Evolutionary conservation across 2,888 invertebrate species (phyloP).

Genomic region (Drosophila kanekoi): DNA sequence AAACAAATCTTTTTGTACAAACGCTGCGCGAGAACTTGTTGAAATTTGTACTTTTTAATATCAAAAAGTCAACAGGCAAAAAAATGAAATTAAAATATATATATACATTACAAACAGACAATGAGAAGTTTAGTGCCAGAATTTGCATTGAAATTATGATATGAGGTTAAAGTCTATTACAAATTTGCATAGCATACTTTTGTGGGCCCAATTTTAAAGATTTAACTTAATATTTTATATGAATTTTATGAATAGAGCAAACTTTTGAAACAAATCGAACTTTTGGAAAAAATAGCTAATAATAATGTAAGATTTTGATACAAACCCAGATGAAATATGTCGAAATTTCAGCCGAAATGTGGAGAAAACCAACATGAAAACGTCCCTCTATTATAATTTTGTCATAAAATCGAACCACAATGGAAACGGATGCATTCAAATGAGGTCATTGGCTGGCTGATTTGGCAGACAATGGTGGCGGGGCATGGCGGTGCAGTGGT

Average conservation of each 20-base stretch:
- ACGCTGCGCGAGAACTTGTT: slow-evolving; percentile 24
- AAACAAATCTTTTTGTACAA: slow-evolving; percentile 62
- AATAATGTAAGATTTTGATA: too few species aligned
- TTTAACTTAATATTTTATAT: not conserved
- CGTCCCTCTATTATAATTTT: slow-evolving; percentile 46
- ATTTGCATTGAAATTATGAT: slow-evolving; percentile 21
- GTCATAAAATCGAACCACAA: slow-evolving; percentile 61
- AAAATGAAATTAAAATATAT: slow-evolving; percentile 15
- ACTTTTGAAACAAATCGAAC: too few species aligned
- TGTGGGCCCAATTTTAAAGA: not conserved
- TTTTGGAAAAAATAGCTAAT: too few species aligned
- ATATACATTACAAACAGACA: slow-evolving; percentile 45
- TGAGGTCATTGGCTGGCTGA: slow-evolving; percentile 62
- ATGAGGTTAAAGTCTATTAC: slow-evolving; percentile 8
- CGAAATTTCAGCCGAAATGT: slow-evolving; percentile 26
- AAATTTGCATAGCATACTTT: not conserved
- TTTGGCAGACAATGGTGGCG: slow-evolving; percentile 44
- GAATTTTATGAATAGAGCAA: too few species aligned
- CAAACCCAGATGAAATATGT: not conserved
- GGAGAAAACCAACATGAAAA: slow-evolving; percentile 37
- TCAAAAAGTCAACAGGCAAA: slow-evolving; percentile 62
- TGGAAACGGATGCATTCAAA: slow-evolving; percentile 53
- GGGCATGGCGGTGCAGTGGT: not conserved
- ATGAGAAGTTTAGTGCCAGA: slow-evolving; percentile 17
- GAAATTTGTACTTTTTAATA: slow-evolving; percentile 64